These are phyloP conservation scores for Dryadula phaetusa DNA, from an alignment of 2,888 invertebrate genomes.

Conservation along the genomic window DNA sequence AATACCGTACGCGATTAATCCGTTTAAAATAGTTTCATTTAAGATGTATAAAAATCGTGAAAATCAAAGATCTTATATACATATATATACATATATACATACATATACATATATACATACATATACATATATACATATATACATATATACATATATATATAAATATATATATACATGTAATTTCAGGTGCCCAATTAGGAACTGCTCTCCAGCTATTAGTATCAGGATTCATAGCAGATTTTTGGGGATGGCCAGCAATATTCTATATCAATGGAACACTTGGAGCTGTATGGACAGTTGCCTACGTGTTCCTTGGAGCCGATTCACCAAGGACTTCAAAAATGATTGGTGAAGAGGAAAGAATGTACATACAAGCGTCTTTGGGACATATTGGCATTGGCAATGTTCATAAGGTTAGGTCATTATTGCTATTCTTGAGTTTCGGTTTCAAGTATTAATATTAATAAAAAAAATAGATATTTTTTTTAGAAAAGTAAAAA, in stretches of 20 bases:
- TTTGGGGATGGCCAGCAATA: conserved; percentile 87
- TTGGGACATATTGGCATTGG: conserved; percentile 65
- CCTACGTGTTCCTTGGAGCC: conserved; percentile 85
- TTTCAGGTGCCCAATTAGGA: conserved; percentile 83
- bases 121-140: too few relatives aligned
- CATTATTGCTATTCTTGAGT: too few relatives aligned
- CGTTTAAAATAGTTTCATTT: too few relatives aligned
- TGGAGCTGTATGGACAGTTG: conserved; percentile 81
- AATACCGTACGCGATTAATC: too few relatives aligned
- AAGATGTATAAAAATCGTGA: too few relatives aligned
- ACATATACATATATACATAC: too few relatives aligned
- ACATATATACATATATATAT: too few relatives aligned
- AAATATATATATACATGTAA: background rate
- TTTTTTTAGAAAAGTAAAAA: too few relatives aligned
- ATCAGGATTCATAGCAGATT: conserved; percentile 70
- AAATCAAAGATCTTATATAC: too few relatives aligned
- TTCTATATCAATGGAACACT: conserved; percentile 86
- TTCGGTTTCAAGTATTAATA: background rate
- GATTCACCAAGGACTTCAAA: conserved; percentile 85
- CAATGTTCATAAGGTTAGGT: conserved; percentile 58
- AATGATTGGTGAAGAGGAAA: conserved; percentile 86
- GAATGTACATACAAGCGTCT: conserved; percentile 86
- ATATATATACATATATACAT: too few relatives aligned
- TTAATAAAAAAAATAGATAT: too few relatives aligned
- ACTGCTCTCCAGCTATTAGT: conserved; percentile 83